A percentile compares a stretch with the other conserved stretches of the same genome.
Evolutionary conservation across 2,888 invertebrate genomes (phyloP).

Genomic region (Hartigia nigra): DNA sequence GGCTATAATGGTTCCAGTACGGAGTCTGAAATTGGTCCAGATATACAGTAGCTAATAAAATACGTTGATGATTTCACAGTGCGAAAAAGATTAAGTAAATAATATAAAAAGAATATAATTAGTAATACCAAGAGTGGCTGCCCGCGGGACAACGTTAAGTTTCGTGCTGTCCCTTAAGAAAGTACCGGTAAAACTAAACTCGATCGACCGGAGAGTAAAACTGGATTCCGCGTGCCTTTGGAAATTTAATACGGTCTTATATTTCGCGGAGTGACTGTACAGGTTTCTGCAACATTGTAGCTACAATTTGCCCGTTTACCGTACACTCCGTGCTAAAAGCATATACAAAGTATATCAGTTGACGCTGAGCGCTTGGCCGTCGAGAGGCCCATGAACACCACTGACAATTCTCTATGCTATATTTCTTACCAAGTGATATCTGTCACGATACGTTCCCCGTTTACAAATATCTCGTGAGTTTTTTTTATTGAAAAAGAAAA

Average conservation of each 20-base stretch:
- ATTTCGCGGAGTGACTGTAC: slow-evolving; percentile 44
- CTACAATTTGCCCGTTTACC: slow-evolving; percentile 50
- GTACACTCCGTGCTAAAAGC: slow-evolving; percentile 34
- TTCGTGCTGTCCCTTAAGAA: background rate
- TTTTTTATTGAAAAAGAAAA: background rate
- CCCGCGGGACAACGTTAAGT: background rate
- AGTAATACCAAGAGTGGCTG: background rate
- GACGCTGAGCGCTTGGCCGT: background rate
- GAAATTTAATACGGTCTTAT: slow-evolving; percentile 35
- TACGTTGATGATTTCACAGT: background rate
- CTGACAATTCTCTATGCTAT: background rate
- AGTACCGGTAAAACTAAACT: background rate
- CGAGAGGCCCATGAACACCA: background rate
- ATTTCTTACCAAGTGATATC: background rate
- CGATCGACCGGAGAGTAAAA: slow-evolving; percentile 12
- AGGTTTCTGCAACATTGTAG: slow-evolving; percentile 51
- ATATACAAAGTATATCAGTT: background rate
- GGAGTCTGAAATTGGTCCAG: background rate
- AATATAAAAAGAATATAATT: background rate
- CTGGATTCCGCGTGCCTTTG: slow-evolving; percentile 22
- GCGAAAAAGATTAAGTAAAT: background rate
- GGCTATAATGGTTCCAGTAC: background rate
- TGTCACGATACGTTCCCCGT: background rate
- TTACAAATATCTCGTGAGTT: background rate
- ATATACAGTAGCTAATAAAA: background rate